Evolutionary conservation across 2,797 vertebrate genomes (phyloP).

Genomic region (Xenentodon cancila): DNA sequence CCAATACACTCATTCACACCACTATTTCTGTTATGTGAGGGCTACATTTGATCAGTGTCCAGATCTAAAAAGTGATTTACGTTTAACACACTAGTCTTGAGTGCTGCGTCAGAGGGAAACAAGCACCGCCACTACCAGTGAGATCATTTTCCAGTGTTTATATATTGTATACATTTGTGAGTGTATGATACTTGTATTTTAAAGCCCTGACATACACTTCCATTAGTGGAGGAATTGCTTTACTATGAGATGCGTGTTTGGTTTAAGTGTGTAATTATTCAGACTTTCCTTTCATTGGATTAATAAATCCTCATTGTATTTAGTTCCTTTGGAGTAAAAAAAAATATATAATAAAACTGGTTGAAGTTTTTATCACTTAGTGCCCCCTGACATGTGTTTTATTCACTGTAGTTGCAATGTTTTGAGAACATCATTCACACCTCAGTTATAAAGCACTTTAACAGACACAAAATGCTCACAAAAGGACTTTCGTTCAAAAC

Average conservation of each 20-base stretch:
- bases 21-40: not conserved
- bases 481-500: conserved; percentile 6
- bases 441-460: conserved; percentile 3
- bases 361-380: conserved; percentile 1
- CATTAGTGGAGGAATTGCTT: conserved; percentile 7
- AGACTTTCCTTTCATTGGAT: not conserved
- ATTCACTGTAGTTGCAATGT: conserved; percentile 8
- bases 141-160: conserved; percentile 65
- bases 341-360: not conserved
- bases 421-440: conserved; percentile 3
- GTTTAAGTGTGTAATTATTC: conserved; percentile 11
- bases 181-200: conserved; percentile 30
- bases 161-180: conserved; percentile 56
- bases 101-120: conserved; percentile 11
- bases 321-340: not conserved
- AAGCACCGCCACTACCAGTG: conserved; percentile 5
- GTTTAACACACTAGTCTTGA: conserved; percentile 17
- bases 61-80: conserved; percentile 1
- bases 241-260: conserved; percentile 3
- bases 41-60: not conserved
- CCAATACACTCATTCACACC: not conserved
- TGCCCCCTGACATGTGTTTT: not conserved
- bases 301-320: conserved; percentile 1
- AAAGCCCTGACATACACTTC: conserved; percentile 33
- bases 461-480: conserved; percentile 5